Percentiles rank a stretch among this genome's conserved stretches.
Conservation (phyloP, 2,797 vertebrate species). For the Oreortyx pictus region DNA sequence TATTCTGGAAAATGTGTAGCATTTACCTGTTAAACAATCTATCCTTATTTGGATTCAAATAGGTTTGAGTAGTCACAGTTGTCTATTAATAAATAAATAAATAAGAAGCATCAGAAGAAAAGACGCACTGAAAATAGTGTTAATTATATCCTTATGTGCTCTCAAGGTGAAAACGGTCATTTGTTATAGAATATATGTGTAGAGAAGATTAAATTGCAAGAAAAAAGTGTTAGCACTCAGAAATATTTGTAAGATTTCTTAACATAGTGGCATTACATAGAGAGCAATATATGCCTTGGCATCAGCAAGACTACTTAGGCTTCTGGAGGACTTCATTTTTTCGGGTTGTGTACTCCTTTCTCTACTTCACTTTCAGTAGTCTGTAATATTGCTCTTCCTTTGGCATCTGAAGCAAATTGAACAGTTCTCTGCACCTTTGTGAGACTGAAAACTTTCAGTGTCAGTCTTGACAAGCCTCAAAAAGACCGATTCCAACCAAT, state of each 20-base stretch:
- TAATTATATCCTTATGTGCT: background rate
- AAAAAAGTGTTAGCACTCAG: background rate
- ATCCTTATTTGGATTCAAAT: background rate
- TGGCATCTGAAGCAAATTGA: background rate
- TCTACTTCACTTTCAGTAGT: background rate
- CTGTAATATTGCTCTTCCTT: background rate
- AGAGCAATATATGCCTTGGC: background rate
- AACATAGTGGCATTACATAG: background rate
- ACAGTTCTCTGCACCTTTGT: background rate
- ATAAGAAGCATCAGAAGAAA: background rate
- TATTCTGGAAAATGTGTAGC: background rate
- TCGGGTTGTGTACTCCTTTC: background rate
- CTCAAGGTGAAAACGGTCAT: background rate
- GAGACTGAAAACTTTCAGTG: background rate
- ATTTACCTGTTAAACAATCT: background rate
- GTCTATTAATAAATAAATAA: too few relatives aligned
- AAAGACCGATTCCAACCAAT: background rate
- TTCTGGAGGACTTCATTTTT: background rate
- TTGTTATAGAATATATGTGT: background rate
- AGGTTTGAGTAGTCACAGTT: too few relatives aligned
- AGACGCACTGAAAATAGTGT: background rate
- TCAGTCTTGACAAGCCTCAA: background rate
- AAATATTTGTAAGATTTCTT: background rate
- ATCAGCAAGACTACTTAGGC: background rate
- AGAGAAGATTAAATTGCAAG: background rate